Evolutionary conservation across 2,888 invertebrate genomes (phyloP).

Genomic region (Microplitis deprimator): DNA sequence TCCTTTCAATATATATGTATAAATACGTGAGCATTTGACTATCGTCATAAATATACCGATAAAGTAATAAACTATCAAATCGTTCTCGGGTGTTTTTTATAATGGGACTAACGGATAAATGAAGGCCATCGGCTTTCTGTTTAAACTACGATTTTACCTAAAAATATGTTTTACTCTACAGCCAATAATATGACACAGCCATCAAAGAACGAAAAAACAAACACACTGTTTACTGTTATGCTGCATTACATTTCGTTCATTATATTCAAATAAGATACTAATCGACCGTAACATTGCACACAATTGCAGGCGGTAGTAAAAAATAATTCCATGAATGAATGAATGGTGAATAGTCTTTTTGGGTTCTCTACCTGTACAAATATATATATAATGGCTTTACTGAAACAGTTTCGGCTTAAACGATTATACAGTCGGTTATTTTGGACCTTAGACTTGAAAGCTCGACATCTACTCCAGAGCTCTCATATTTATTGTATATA

Average conservation of each 20-base stretch:
- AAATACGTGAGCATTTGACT: not conserved
- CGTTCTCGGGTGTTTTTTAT: conserved; percentile 4
- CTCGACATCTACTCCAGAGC: not conserved
- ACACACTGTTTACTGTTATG: not conserved
- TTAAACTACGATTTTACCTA: conserved; percentile 2
- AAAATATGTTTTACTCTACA: conserved; percentile 9
- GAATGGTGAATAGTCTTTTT: not conserved
- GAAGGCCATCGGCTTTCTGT: conserved; percentile 36
- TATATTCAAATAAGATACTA: conserved; percentile 11
- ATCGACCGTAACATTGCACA: conserved; percentile 21
- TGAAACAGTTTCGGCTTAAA: not conserved
- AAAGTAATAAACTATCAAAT: conserved; percentile 25
- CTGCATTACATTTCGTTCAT: conserved; percentile 8
- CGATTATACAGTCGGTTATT: not conserved
- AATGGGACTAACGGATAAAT: conserved; percentile 3
- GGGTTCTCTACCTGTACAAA: not conserved
- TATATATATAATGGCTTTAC: too few relatives aligned
- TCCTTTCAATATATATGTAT: conserved; percentile 30
- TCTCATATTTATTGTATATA: conserved; percentile 1
- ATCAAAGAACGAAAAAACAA: conserved; percentile 13
- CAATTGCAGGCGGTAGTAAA: conserved; percentile 2
- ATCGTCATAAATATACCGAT: conserved; percentile 20
- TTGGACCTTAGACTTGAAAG: not conserved
- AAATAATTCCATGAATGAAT: conserved; percentile 27
- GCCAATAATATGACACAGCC: not conserved